These are phyloP conservation scores for Spilosoma lubricipeda DNA, from an alignment of 2,888 invertebrate species.

Conservation along the genomic window DNA sequence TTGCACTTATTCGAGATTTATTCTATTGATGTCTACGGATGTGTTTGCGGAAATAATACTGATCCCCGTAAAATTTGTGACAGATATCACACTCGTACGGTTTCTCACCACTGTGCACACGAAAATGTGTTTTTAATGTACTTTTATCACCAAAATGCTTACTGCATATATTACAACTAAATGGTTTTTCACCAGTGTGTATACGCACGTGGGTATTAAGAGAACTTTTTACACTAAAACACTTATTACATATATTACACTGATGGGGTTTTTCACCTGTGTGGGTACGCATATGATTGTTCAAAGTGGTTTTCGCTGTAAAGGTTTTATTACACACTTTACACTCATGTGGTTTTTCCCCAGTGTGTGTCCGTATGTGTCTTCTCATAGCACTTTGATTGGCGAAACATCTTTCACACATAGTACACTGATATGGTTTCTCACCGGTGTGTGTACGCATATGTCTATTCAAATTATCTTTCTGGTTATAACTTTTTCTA, in stretches of 20 bases:
- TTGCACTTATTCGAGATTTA: not conserved
- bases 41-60: conserved; percentile 12
- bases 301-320: not conserved
- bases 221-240: conserved; percentile 8
- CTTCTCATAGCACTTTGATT: conserved; percentile 8
- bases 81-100: conserved; percentile 13
- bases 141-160: conserved; percentile 1
- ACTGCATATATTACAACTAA: conserved; percentile 14
- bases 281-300: conserved; percentile 14
- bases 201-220: conserved; percentile 12
- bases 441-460: conserved; percentile 19
- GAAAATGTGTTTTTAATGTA: conserved; percentile 18
- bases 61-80: conserved; percentile 11
- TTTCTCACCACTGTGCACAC: conserved; percentile 5
- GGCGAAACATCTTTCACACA: conserved; percentile 12
- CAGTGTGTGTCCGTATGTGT: conserved; percentile 14
- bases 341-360: conserved; percentile 16
- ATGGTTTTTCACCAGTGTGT: conserved; percentile 25
- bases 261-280: conserved; percentile 15
- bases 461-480: conserved; percentile 7
- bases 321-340: conserved; percentile 15
- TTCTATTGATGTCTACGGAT: conserved; percentile 4
- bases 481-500: conserved; percentile 11
- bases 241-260: conserved; percentile 19
- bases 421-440: conserved; percentile 6